Evolutionary conservation across 1,140 invertebrate genomes (phyloP), one percentile per base, ranked within the genome.

Genomic region (Lordiphosa stackelbergi): DNA sequence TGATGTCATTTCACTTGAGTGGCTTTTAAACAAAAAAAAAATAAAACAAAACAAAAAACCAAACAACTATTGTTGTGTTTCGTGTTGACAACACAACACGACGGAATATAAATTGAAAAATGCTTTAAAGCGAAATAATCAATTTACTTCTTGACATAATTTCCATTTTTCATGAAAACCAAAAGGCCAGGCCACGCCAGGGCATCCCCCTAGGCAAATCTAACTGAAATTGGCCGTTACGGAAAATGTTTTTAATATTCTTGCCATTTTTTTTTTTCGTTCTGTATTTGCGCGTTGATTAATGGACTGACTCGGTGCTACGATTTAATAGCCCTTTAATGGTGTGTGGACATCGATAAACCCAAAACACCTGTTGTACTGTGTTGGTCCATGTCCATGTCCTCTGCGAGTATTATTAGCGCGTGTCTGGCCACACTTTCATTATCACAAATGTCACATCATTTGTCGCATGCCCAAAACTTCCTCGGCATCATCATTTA

Each of bases 111-210:
- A 86, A 86, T 78, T 83, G 79, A 86, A 85, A 84, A 86, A 78
- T 85, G 75, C 75, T 86, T 85, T 85, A 85, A 85, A 86, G 85
- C 85, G 79, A 85, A 86, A 85, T 86, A 86, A 86, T 86, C 85
- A 86, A 86, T 86, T 86, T 86, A 85, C 84, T 85, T 85, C 73
- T 78, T 86, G 85, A 86, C 85, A 86, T 85, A 86, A 86, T 86
- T 86, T 86, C 85, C 75, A 86, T 86, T 86, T 86, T 86, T 86
- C 85, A 86, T 69, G 77, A 81, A 83, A 74, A 55, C 37, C 63
- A 36, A 28, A 66, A 75, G n/a, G 22, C 22, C 5, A 40, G 8
- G 9, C 13, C 5, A 40, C 6, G 9, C 13, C 36, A 43, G 48
- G 12, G 12, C 4, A 13, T 45, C 24, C 22, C 28, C 19, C 43